Evolutionary conservation across 2,113 vertebrate genomes (phyloP), one percentile per base, ranked within the genome.

Genomic region (Origma solitaria): DNA sequence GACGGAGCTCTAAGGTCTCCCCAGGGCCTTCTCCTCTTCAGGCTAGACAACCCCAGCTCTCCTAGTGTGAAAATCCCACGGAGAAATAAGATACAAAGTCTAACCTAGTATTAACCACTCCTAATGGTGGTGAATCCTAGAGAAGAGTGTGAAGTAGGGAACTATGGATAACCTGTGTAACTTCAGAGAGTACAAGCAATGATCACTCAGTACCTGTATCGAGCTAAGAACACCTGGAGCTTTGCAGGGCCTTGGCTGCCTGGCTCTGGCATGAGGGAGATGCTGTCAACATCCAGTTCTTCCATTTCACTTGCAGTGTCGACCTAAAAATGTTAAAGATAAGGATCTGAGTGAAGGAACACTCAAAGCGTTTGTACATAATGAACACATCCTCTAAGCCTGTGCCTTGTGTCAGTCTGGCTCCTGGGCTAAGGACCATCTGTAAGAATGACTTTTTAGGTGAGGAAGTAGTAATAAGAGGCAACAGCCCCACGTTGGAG

Each of bases 251-350:
- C 98, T 54, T 97, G 97, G 96, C 93, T 97, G 94, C 98, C 96
- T 10, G 97, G 79, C 80, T 98, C 98, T 30, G 98, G 98, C 75
- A 98, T 97, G 12, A 99, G 97, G 49, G 99, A 98, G 78, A 99
- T 73, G 9, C 96, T 98, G 77, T 99, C 99, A 6, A 98, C 98
- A 90, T 99, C 99, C 96, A 99, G 90, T 47, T 99, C 99, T 88
- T 99, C 99, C 94, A 99, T 99, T 95, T 99, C 99, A 97, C 99
- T 99, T 83, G 99, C 99, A 40, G 99, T 99, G 96, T 99, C 99
- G 97, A 99, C 99, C 99, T 99, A 20, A 51, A 93, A 54, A 40
- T 33, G 47, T 76, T 14, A 18, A 69, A 94, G 23, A 47, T 15
- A 16, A 80, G n/a, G 40, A n/a, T 37, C 22, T 30, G 15, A 85